Evolutionary conservation across 2,888 invertebrate species (phyloP).

Genomic region (Limnephilus lunatus): DNA sequence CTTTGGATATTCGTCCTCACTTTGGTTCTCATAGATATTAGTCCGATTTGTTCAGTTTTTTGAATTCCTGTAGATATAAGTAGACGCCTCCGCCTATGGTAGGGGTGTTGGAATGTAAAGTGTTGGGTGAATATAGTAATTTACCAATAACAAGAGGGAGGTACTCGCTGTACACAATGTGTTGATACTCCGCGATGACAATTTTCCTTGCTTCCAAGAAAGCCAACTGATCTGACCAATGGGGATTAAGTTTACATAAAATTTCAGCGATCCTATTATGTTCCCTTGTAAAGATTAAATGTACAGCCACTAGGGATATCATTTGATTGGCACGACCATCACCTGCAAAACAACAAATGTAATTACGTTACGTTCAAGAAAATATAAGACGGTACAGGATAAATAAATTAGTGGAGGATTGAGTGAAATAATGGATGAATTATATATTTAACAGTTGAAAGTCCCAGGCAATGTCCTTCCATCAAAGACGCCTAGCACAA

Average conservation of each 20-base stretch:
- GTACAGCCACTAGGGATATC: slow-evolving; percentile 84
- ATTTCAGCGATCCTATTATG: slow-evolving; percentile 86
- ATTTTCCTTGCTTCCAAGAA: slow-evolving; percentile 87
- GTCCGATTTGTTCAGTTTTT: no score
- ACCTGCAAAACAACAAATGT: slow-evolving; percentile 75
- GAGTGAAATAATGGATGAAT: neutral
- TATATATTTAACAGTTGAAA: no score
- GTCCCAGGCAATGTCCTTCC: no score
- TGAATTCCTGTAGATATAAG: no score
- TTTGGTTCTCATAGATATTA: no score
- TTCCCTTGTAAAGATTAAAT: slow-evolving; percentile 86
- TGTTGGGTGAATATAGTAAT: slow-evolving; percentile 36
- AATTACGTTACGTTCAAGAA: neutral
- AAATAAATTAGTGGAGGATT: neutral
- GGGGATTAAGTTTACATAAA: slow-evolving; percentile 82
- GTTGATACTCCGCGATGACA: slow-evolving; percentile 86
- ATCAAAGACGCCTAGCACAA: no score
- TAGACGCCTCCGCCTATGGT: no score
- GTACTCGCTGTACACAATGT: slow-evolving; percentile 89
- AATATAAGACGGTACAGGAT: neutral
- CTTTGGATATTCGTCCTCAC: no score
- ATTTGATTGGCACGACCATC: slow-evolving; percentile 88
- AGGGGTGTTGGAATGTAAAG: no score
- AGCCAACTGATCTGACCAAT: slow-evolving; percentile 84
- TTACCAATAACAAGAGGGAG: slow-evolving; percentile 85